These are phyloP conservation scores for Muschampia plurimacula DNA, from an alignment of 2,888 invertebrate species.

Conservation along the genomic window DNA sequence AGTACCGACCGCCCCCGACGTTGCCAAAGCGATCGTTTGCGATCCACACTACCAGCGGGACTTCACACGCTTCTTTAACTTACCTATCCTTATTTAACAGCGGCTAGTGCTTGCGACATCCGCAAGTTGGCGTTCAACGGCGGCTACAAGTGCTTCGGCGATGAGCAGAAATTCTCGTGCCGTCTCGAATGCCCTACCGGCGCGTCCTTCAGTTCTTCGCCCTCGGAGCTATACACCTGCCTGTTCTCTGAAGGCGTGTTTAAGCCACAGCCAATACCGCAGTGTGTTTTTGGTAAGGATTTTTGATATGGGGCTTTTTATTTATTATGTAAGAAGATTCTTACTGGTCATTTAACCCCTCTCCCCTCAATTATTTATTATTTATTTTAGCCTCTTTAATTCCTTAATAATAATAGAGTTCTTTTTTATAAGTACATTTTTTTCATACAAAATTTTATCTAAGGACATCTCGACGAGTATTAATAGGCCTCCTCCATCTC, in stretches of 20 bases:
- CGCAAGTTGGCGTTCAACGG: conserved; percentile 91
- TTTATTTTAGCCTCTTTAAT: no score
- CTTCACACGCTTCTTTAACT: background rate
- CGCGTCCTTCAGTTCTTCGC: conserved; percentile 85
- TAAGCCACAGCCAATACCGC: conserved; percentile 89
- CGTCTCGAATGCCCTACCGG: conserved; percentile 88
- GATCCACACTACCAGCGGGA: no score
- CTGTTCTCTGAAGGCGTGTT: conserved; percentile 88
- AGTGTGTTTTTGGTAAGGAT: conserved; percentile 88
- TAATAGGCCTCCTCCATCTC: no score
- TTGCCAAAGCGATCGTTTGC: no score
- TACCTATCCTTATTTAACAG: conserved; percentile 60
- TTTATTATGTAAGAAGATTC: no score
- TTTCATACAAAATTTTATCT: no score
- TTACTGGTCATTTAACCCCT: background rate
- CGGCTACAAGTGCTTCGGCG: conserved; percentile 89
- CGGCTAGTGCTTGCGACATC: conserved; percentile 85
- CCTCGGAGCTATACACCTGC: conserved; percentile 88
- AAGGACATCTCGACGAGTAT: no score
- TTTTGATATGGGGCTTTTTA: conserved; percentile 23
- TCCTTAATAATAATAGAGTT: no score
- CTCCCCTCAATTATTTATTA: no score
- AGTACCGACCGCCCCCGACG: no score
- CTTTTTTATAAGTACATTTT: no score
- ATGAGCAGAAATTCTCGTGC: conserved; percentile 87